A percentile compares a stretch with the other conserved stretches of the same genome.
Evolutionary conservation across 2,888 invertebrate species (phyloP).

Genomic region (Euplagia quadripunctaria): DNA sequence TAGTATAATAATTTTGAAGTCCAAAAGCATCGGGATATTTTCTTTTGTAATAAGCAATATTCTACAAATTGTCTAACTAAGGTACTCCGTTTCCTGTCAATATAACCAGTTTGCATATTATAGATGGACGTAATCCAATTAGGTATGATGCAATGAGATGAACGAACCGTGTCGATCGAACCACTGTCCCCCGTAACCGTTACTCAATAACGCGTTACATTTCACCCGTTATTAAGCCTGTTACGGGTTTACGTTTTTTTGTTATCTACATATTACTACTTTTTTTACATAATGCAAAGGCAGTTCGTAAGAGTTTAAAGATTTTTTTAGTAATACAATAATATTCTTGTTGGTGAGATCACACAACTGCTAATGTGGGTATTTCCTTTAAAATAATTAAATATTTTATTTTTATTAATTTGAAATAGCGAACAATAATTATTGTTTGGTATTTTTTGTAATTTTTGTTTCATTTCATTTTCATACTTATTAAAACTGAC

Average conservation of each 20-base stretch:
- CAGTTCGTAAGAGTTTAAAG: conserved; percentile 19
- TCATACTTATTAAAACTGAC: too few species aligned
- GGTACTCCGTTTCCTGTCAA: conserved; percentile 21
- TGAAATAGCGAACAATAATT: too few species aligned
- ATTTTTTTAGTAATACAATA: neutral
- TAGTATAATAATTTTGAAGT: neutral
- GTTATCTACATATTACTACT: conserved; percentile 41
- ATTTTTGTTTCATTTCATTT: too few species aligned
- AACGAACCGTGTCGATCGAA: conserved; percentile 53
- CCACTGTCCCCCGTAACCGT: conserved; percentile 62
- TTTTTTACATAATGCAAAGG: conserved; percentile 39
- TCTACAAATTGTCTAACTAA: neutral
- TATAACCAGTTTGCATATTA: conserved; percentile 28
- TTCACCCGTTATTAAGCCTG: conserved; percentile 54
- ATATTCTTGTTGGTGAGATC: neutral
- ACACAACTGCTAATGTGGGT: too few species aligned
- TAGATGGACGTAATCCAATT: conserved; percentile 45
- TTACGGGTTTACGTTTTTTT: conserved; percentile 39
- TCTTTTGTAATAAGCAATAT: neutral
- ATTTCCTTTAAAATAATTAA: too few species aligned
- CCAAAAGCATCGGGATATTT: neutral
- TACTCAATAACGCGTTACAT: conserved; percentile 65
- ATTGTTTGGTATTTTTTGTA: too few species aligned
- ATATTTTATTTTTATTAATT: too few species aligned
- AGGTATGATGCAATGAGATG: conserved; percentile 52